Base-by-base conservation (phyloP, 1,140 invertebrate species). In the Bombyx mandarina region DNA sequence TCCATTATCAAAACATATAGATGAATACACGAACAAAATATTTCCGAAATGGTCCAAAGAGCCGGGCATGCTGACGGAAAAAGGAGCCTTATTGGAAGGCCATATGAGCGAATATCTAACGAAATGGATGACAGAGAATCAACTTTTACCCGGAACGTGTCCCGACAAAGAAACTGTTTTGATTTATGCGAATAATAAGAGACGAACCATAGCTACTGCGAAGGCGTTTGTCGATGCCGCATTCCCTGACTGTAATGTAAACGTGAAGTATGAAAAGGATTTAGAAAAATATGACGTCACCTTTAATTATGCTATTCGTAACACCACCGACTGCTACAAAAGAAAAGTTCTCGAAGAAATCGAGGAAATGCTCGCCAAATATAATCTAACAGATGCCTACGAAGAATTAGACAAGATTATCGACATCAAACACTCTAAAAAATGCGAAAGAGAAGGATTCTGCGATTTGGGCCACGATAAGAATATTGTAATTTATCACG, bases 141-240 rank as follows among this genome's bases (percentile, higher is more conserved):
- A 67, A 4, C 55, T 85, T 6, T 56, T 82, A 6, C 45, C 54
- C 6, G 58, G 66, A 3, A 56, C 66, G 12, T 83, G 82, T 63
- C 77, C 79, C 6, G 35, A 62, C 45, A 42, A 62, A 52, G 60
- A 71, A 8, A 43, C 57, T 6, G 57, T 82, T 18, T 60, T 65
- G 56, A 65, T 82, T 57, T 83, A 83, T 58, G 67, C 80, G 0
- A 85, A 85, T 55, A 73, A 69, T 0, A 67, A 52, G 46, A 71
- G 80, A 52, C 67, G 82, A 8, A 83, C 82, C 2, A 66, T 58
- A 47, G 70, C 66, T 54, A 69, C 82, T 0, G 82, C 79, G 5
- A 69, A 69, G 43, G 76, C 76, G 5, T 85, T 85, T 58, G 68
- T 65, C 0, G 62, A 68, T 9, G 60, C 67, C 49, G 82, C 76